Conservation (phyloP, 2,888 invertebrate genomes). For the Dorcus hopei region DNA sequence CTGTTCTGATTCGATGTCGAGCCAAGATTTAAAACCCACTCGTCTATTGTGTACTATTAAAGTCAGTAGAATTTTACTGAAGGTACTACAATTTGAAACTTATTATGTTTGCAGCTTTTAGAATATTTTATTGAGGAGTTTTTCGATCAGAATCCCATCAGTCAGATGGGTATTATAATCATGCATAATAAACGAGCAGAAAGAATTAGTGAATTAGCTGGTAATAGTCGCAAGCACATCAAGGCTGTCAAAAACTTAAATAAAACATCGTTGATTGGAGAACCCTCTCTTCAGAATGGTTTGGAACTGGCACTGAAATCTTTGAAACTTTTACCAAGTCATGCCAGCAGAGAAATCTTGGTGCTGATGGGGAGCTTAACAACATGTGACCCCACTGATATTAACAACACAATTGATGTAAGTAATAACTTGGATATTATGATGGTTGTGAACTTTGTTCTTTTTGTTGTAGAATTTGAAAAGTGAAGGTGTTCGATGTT, state of each 20-base stretch:
- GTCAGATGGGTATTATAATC: conserved; percentile 89
- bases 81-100: not conserved
- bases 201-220: conserved; percentile 85
- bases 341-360: conserved; percentile 92
- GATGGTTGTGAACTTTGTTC: not conserved
- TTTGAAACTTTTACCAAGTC: conserved; percentile 84
- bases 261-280: conserved; percentile 74
- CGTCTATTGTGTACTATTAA: conserved; percentile 83
- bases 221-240: conserved; percentile 77
- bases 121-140: conserved; percentile 95
- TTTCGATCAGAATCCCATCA: conserved; percentile 98
- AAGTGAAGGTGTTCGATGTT: conserved; percentile 81
- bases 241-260: conserved; percentile 64
- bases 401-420: conserved; percentile 77
- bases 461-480: conserved; percentile 60
- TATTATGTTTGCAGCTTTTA: conserved; percentile 63
- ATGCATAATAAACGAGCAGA: conserved; percentile 94
- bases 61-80: conserved; percentile 50
- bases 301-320: conserved; percentile 83
- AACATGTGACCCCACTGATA: conserved; percentile 95
- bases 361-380: conserved; percentile 91
- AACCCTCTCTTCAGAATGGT: conserved; percentile 95
- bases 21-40: conserved; percentile 93
- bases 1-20: conserved; percentile 91
- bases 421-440: conserved; percentile 13